Percentiles rank a stretch among this genome's conserved stretches.
Conservation (phyloP, 2,797 vertebrate genomes). For the Characodon lateralis region DNA sequence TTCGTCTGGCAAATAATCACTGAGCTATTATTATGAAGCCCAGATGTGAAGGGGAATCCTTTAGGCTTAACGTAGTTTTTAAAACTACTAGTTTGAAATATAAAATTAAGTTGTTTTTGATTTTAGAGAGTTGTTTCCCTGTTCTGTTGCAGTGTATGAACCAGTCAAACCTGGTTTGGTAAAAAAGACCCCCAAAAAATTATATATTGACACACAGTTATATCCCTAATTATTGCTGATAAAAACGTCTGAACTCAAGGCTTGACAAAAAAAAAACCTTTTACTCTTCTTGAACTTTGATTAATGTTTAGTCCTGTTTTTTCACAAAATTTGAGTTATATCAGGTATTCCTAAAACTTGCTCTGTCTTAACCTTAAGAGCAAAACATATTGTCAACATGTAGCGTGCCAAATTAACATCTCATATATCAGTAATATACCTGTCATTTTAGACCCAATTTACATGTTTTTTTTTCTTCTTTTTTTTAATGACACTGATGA, state of each 20-base stretch:
- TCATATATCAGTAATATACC: too few species aligned
- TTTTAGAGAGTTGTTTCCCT: neutral
- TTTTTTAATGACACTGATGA: neutral
- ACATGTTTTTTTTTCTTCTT: neutral
- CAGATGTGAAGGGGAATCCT: neutral
- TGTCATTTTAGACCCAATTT: neutral
- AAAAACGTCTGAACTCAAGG: neutral
- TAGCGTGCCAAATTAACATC: neutral
- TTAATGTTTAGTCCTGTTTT: neutral
- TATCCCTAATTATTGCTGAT: neutral
- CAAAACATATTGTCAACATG: neutral
- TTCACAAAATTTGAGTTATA: neutral
- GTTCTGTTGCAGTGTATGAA: neutral
- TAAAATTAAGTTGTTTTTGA: neutral
- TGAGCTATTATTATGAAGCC: neutral
- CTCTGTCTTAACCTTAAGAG: neutral
- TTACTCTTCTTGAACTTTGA: too few species aligned
- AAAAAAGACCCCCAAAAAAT: too few species aligned
- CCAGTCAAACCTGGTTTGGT: neutral
- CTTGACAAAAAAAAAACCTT: neutral
- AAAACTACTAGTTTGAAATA: neutral
- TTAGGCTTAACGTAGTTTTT: neutral
- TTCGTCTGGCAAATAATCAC: neutral
- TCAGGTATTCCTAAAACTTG: neutral
- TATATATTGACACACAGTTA: neutral